Conservation (phyloP, 2,888 invertebrate species). For the Helleia helle region DNA sequence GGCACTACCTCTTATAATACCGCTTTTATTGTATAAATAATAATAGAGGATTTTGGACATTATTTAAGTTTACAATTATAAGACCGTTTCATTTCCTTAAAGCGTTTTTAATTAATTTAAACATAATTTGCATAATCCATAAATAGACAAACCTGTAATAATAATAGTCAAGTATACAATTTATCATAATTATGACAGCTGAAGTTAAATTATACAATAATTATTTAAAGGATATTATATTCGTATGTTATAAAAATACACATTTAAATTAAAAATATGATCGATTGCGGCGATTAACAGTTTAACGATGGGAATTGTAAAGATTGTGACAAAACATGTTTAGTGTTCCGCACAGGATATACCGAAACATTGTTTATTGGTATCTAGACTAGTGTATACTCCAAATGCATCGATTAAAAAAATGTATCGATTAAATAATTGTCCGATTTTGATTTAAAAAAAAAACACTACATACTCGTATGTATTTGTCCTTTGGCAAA, state of each 20-base stretch:
- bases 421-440: too few species aligned
- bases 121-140: background rate
- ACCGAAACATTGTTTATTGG: too few species aligned
- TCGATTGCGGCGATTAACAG: background rate
- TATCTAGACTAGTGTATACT: too few species aligned
- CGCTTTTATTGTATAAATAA: too few species aligned
- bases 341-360: background rate
- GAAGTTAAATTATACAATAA: background rate
- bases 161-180: background rate
- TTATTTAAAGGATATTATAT: background rate
- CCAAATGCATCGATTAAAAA: too few species aligned
- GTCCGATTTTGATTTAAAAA: too few species aligned
- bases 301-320: background rate
- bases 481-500: too few species aligned
- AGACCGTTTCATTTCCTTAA: conserved; percentile 3
- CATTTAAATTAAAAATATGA: background rate
- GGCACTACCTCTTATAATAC: too few species aligned
- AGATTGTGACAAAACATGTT: background rate
- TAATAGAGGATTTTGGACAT: too few species aligned
- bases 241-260: background rate
- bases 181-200: conserved; percentile 8
- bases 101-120: conserved; percentile 6
- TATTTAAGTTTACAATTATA: background rate
- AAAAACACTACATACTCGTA: too few species aligned
- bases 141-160: background rate